Evolutionary conservation across 1,140 invertebrate genomes (phyloP).

Genomic region (Ladona fulva): DNA sequence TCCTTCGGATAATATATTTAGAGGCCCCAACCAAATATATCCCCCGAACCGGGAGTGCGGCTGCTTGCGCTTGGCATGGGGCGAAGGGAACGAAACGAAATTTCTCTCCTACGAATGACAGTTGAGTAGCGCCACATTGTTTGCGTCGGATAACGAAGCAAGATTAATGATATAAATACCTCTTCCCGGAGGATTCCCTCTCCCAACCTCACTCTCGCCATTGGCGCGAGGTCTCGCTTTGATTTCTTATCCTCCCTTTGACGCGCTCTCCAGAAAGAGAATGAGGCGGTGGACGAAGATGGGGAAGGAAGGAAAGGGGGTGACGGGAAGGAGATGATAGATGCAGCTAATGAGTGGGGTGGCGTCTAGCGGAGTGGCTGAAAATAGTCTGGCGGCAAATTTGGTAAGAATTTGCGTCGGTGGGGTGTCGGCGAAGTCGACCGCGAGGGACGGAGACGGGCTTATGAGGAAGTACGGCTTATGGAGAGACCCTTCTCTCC

Average conservation of each 20-base stretch:
- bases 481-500: not conserved
- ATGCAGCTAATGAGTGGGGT: not conserved
- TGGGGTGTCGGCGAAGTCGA: not conserved
- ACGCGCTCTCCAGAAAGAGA: not conserved
- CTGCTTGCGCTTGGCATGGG: not conserved
- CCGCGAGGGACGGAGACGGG: not conserved
- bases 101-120: not conserved
- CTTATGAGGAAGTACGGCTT: not conserved
- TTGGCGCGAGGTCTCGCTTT: not conserved
- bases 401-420: not conserved
- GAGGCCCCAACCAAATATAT: not conserved
- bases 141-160: constrained; percentile 7
- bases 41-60: not conserved
- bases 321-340: not conserved
- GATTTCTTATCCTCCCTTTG: not conserved
- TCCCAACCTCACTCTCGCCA: too few species aligned
- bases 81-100: not conserved
- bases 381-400: constrained; percentile 4
- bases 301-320: not conserved
- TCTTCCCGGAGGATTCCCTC: too few species aligned
- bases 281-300: not conserved
- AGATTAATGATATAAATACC: constrained; percentile 10
- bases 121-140: constrained; percentile 3
- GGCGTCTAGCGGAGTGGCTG: not conserved
- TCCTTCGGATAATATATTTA: not conserved